phyloP scores from a whole-genome alignment of 1,140 invertebrate species.

The Cyclargus thomasi region DNA sequence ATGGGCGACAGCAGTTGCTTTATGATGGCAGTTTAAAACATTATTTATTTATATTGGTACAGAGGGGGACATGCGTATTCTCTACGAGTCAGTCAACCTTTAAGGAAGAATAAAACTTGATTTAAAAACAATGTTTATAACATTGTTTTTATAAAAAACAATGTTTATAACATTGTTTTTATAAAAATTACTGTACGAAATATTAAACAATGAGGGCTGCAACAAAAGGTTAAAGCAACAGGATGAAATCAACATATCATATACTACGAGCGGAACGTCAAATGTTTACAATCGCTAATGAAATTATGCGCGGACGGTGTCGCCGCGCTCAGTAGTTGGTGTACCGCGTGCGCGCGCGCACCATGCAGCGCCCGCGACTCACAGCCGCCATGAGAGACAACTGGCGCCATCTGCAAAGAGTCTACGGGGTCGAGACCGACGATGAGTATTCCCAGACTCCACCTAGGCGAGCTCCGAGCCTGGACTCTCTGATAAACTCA shows the following conservation, averaged over 20 bases:
- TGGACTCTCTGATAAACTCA: constrained; percentile 80
- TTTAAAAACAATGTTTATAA: too few relatives aligned
- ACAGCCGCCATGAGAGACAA: constrained; percentile 67
- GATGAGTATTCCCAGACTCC: constrained; percentile 52
- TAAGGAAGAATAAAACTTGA: too few relatives aligned
- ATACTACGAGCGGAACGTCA: constrained; percentile 31
- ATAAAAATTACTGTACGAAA: too few relatives aligned
- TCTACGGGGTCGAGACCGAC: constrained; percentile 74
- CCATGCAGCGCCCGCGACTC: constrained; percentile 67
- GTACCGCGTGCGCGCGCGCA: constrained; percentile 60
- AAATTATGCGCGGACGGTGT: constrained; percentile 23
- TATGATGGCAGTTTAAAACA: too few relatives aligned
- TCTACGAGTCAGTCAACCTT: too few relatives aligned
- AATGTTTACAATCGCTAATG: constrained; percentile 15
- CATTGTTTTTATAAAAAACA: too few relatives aligned
- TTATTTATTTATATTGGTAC: too few relatives aligned
- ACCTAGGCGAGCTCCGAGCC: constrained; percentile 73
- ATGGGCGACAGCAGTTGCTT: too few relatives aligned
- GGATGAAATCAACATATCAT: constrained; percentile 14
- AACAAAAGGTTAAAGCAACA: too few relatives aligned
- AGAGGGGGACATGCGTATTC: too few relatives aligned
- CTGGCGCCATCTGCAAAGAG: constrained; percentile 62
- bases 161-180: too few relatives aligned
- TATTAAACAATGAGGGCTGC: constrained; percentile 19
- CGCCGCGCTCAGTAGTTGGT: constrained; percentile 44